A percentile compares a stretch with the other conserved stretches of the same genome.
Conservation (phyloP, 2,888 invertebrate genomes). For the Sycophila texana region DNA sequence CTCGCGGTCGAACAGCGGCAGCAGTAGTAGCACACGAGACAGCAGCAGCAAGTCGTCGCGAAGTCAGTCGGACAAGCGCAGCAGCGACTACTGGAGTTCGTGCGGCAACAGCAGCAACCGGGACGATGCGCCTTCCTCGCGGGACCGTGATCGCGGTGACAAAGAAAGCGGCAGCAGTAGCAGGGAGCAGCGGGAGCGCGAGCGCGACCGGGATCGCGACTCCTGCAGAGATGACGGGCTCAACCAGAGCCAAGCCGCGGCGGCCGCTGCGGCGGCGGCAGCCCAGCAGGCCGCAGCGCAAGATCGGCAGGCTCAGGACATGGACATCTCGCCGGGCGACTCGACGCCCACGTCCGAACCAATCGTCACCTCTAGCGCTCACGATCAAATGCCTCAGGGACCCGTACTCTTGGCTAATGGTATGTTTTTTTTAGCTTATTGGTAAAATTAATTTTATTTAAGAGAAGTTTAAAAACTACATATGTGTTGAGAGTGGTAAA, state of each 20-base stretch:
- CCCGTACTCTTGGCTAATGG: conserved; percentile 81
- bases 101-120: conserved; percentile 67
- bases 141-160: conserved; percentile 62
- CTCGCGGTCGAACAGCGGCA: conserved; percentile 78
- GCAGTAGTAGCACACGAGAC: conserved; percentile 75
- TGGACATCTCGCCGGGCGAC: conserved; percentile 95
- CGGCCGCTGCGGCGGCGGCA: conserved; percentile 69
- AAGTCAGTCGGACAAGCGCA: conserved; percentile 73
- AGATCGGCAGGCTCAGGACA: conserved; percentile 84
- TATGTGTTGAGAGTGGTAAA: too few species aligned
- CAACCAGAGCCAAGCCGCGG: conserved; percentile 68
- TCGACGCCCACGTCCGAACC: conserved; percentile 92
- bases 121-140: conserved; percentile 52
- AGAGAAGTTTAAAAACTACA: too few species aligned
- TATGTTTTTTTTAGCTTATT: conserved; percentile 45
- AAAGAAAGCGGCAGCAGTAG: conserved; percentile 64
- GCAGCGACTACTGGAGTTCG: conserved; percentile 72
- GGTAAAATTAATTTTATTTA: neutral
- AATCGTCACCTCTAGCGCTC: conserved; percentile 76
- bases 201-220: conserved; percentile 68
- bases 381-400: conserved; percentile 77
- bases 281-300: conserved; percentile 73
- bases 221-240: neutral
- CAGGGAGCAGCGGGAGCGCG: conserved; percentile 70
- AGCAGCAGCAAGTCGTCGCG: conserved; percentile 73